phyloP scores from a whole-genome alignment of 2,888 invertebrate species.

The Drosophila formosana region DNA sequence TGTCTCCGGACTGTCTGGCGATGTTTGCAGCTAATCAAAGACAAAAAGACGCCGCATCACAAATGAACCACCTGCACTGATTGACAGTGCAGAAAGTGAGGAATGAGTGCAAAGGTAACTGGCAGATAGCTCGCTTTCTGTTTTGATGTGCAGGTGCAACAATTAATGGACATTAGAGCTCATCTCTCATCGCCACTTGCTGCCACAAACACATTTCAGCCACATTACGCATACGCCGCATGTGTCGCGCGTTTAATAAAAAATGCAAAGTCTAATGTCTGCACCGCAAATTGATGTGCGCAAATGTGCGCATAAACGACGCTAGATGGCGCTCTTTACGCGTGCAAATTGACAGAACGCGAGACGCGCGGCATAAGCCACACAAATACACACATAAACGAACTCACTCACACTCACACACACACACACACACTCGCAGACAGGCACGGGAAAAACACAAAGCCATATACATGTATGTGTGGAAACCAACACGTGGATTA shows the following conservation, averaged over 20 bases:
- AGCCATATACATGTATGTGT: slow-evolving; percentile 1
- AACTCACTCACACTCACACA: slow-evolving; percentile 6
- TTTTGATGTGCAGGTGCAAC: slow-evolving; percentile 45
- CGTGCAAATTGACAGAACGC: slow-evolving; percentile 71
- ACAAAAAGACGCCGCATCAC: slow-evolving; percentile 57
- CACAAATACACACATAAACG: slow-evolving; percentile 31
- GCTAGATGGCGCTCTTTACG: slow-evolving; percentile 75
- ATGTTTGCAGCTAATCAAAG: slow-evolving; percentile 74
- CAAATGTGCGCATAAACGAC: slow-evolving; percentile 78
- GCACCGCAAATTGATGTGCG: slow-evolving; percentile 78
- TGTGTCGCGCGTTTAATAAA: slow-evolving; percentile 59
- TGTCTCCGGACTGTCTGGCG: slow-evolving; percentile 47
- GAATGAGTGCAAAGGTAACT: not conserved
- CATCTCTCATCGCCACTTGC: slow-evolving; percentile 33
- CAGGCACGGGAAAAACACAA: slow-evolving; percentile 10
- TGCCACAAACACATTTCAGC: slow-evolving; percentile 25
- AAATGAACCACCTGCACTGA: slow-evolving; percentile 21
- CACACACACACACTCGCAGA: not conserved
- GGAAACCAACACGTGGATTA: slow-evolving; percentile 58
- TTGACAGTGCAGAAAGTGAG: not conserved
- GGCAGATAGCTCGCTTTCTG: not conserved
- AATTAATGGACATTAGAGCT: slow-evolving; percentile 56
- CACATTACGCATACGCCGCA: slow-evolving; percentile 64
- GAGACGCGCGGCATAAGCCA: slow-evolving; percentile 30
- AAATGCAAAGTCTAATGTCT: slow-evolving; percentile 77